These are phyloP conservation scores for Kuschelorhynchus macadamiae DNA, from an alignment of 2,888 invertebrate genomes.

Conservation along the genomic window DNA sequence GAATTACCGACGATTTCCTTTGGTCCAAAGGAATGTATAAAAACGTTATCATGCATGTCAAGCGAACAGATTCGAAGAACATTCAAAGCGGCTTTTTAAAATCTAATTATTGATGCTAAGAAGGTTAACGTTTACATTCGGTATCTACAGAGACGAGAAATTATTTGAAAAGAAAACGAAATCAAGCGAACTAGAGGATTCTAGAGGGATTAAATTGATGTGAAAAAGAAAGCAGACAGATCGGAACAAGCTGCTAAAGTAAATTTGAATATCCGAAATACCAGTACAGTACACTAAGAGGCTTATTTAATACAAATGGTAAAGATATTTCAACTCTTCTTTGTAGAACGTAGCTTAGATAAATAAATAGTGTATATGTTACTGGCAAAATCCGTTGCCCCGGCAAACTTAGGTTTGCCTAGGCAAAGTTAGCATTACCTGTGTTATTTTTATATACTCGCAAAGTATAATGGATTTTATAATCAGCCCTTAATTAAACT, in stretches of 20 bases:
- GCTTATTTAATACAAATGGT: too few species aligned
- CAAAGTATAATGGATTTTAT: too few species aligned
- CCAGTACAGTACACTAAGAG: too few species aligned
- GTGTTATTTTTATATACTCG: too few species aligned
- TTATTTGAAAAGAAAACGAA: constrained; percentile 5
- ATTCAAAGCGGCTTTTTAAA: constrained; percentile 43
- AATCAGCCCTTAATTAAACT: too few species aligned
- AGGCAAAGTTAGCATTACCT: too few species aligned
- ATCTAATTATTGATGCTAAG: constrained; percentile 40
- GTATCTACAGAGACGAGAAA: constrained; percentile 13
- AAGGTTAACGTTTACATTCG: constrained; percentile 22
- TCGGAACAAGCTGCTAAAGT: too few species aligned
- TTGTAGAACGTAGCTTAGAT: neutral
- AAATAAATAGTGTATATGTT: neutral
- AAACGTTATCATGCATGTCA: constrained; percentile 43
- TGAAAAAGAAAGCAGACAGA: neutral
- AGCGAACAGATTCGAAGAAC: constrained; percentile 24
- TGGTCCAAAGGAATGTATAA: constrained; percentile 15
- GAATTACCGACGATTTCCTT: constrained; percentile 22
- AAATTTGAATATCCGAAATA: too few species aligned
- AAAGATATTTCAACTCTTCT: too few species aligned
- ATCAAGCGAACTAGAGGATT: constrained; percentile 5
- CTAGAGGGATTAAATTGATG: neutral
- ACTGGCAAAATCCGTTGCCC: too few species aligned
- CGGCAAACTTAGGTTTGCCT: too few species aligned